Percentiles rank a stretch among this genome's conserved stretches.
Conservation (phyloP, 2,113 vertebrate genomes). For the Sylvia atricapilla region DNA sequence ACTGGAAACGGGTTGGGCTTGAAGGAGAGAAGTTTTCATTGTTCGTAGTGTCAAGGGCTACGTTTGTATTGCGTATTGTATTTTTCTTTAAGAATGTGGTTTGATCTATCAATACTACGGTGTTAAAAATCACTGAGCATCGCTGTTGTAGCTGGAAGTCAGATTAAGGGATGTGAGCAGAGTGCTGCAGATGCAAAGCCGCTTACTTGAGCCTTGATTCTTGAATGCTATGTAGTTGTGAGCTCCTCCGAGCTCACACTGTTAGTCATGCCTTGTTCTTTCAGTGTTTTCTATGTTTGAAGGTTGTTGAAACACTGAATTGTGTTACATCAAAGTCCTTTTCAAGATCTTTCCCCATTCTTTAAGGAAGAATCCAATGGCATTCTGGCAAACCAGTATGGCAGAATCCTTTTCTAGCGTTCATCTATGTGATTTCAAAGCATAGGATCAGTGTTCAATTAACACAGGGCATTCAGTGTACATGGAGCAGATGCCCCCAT, state of each 20-base stretch:
- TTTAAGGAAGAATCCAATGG: neutral
- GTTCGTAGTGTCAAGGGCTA: neutral
- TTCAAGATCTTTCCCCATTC: neutral
- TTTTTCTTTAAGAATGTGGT: neutral
- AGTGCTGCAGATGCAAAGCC: neutral
- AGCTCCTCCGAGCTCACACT: neutral
- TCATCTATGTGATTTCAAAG: neutral
- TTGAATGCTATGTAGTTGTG: neutral
- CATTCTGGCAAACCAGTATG: neutral
- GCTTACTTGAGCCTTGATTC: neutral
- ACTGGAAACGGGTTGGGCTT: rapidly evolving
- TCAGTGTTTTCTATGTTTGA: neutral
- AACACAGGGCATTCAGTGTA: neutral
- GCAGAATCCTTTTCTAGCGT: neutral
- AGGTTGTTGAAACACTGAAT: neutral
- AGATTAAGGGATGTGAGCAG: neutral
- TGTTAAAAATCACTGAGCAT: neutral
- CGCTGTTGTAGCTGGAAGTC: neutral
- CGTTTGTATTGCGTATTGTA: rapidly evolving
- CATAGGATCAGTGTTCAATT: neutral
- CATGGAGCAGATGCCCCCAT: rapidly evolving
- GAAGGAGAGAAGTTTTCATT: neutral
- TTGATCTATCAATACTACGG: neutral
- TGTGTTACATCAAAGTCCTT: neutral
- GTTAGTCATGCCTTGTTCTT: neutral